Base-by-base conservation (phyloP, 2,113 vertebrate species). In the Carassius auratus region DNA sequence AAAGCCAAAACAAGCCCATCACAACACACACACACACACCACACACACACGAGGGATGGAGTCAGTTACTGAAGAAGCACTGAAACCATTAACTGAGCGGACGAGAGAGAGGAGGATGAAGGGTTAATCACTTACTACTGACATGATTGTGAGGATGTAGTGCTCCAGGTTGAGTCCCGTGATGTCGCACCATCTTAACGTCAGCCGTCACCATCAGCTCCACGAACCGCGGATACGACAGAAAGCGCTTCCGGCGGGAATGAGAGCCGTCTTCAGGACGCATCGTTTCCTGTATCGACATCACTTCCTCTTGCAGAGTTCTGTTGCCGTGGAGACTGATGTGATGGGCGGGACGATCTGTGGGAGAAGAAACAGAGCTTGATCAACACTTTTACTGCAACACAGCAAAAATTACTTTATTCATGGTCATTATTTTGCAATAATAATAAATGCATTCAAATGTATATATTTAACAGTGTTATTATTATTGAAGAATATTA, bases 151-250 rank as follows among this genome's bases (percentile, higher is more conserved):
- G 86, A 99, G 92, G 90, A 99, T 89, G 78, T 99, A 99, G 94
- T 99, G 97, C 87, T 99, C 96, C 55, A 99, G 93, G 87, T 98
- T 97, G 88, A 89, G 94, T 61, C 97, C n/a, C 97, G 0, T 99
- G 98, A 88, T 98, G 95, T 42, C 42, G 95, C 83, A 94, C 95
- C 98, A 99, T 98, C 93, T 98, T 98, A 84, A 91, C 92, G 4
- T 99, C 98, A 0, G 97, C 97, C 12, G 97, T 97, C 89, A 99
- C 97, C 98, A 99, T 99, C 83, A 99, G 95, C 90, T 99, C 98
- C 30, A 99, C 97, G 0, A 98, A 98, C 93, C 98, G 96, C n/a
- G 97, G 98, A 88, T 99, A 98, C 12, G 98, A 99, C 87, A 98
- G 94, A 90, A 99, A 99, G 12, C 98, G 96, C 88, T 97, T 99